Percentiles rank a stretch among this genome's conserved stretches.
Evolutionary conservation across 2,113 vertebrate species (phyloP).

Genomic region (Coptodon bakossiorum): DNA sequence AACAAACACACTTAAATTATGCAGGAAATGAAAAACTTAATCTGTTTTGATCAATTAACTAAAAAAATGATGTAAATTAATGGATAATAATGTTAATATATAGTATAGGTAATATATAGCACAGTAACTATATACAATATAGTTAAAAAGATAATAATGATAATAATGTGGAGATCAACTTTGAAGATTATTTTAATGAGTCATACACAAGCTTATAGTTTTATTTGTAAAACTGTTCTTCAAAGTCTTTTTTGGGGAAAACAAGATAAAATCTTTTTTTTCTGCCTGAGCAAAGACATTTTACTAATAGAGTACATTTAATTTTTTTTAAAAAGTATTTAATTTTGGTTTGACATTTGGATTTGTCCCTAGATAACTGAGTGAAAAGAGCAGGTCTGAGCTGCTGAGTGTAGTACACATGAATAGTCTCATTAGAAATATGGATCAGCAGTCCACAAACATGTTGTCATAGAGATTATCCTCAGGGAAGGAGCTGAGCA

Average conservation of each 20-base stretch:
- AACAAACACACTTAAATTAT: background rate
- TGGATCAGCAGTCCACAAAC: background rate
- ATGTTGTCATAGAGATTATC: slow-evolving; percentile 34
- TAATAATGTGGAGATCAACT: background rate
- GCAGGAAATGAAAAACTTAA: background rate
- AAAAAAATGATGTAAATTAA: background rate
- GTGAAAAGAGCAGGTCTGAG: background rate
- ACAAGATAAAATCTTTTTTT: background rate
- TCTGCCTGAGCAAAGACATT: background rate
- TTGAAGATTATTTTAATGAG: background rate
- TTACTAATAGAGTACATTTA: background rate
- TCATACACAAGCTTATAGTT: background rate
- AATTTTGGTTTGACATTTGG: background rate
- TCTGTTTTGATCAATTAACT: background rate
- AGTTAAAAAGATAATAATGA: background rate
- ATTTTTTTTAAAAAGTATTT: background rate
- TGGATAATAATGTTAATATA: background rate
- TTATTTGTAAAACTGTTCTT: background rate
- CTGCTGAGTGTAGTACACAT: background rate
- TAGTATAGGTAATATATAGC: background rate
- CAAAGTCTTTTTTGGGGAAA: background rate
- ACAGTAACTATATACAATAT: background rate
- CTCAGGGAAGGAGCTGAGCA: slow-evolving; percentile 5
- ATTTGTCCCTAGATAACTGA: background rate
- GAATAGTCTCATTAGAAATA: background rate